Evolutionary conservation across 2,113 vertebrate genomes (phyloP), one percentile per base, ranked within the genome.

Genomic region (Ceyx melanurus): DNA sequence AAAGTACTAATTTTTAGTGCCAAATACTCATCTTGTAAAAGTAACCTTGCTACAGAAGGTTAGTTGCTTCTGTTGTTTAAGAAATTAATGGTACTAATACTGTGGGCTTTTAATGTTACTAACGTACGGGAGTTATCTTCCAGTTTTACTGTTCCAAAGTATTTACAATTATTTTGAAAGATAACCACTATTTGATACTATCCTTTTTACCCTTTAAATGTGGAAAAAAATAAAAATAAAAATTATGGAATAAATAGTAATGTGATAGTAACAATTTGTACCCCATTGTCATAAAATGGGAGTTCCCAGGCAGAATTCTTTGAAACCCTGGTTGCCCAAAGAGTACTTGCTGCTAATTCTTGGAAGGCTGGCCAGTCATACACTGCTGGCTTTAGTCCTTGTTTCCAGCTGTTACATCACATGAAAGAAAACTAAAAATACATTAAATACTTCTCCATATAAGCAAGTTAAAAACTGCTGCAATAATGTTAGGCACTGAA

Each of bases 391-490:
- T 96, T 90, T 90, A 86, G 73, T 93, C 80, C 83, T 86, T 93
- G 86, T 92, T 96, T 96, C 96, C 95, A 96, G 88, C 66, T 95
- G 86, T 85, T 93, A 90, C 82, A 81, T 95, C 93, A 95, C 88
- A 96, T 79, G 66, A 93, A 96, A 92, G 83, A 82, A 92, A 94
- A 96, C 92, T 95, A 90, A 96, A 96, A 96, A 96, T 95, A 96
- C 25, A 73, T 89, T 95, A 96, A 96, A 93, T 87, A 90, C 93
- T 96, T 96, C 93, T 95, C 90, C 95, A 95, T 92, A 75, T 70
- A 82, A 90, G 77, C 45, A 84, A 78, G 57, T 86, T 70, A 22
- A 81, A 90, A 94, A 57, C 31, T 61, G 31, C 35, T 75, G 45
- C 86, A 94, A 51, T 85, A 79, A 90, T 46, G 37, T 86, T 84